Evolutionary conservation across 2,113 vertebrate genomes (phyloP).

Genomic region (Bos indicus): DNA sequence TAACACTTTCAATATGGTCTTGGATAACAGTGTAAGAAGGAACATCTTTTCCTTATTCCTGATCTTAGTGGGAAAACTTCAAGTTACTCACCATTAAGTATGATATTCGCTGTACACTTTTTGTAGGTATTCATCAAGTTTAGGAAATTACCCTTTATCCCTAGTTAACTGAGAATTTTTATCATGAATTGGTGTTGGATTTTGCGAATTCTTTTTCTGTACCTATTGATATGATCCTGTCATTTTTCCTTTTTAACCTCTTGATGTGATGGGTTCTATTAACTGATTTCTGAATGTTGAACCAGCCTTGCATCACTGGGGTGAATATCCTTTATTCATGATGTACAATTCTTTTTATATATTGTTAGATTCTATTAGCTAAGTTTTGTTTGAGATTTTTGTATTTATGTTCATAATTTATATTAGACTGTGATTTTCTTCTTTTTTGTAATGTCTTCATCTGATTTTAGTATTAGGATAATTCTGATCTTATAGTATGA

Average conservation of each 20-base stretch:
- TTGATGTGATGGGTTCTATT: neutral
- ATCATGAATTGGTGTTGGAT: neutral
- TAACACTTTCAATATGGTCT: neutral
- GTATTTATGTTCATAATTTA: neutral
- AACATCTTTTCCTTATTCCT: neutral
- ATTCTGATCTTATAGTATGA: neutral
- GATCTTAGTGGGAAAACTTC: neutral
- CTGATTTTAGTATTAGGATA: neutral
- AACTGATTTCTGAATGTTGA: neutral
- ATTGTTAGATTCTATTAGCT: neutral
- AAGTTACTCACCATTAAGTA: neutral
- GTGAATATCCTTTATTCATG: neutral
- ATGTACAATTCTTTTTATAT: neutral
- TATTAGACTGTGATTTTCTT: neutral
- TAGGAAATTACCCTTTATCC: neutral
- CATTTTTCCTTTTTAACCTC: neutral
- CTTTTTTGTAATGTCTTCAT: neutral
- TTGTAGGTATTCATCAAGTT: neutral
- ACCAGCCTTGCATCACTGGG: neutral
- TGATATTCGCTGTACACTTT: neutral
- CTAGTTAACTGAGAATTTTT: neutral
- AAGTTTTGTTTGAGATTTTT: neutral
- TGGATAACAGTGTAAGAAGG: neutral
- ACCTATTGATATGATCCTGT: neutral
- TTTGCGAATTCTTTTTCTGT: neutral